Conservation (phyloP, 1,140 invertebrate genomes). For the Neodiprion virginianus region DNA sequence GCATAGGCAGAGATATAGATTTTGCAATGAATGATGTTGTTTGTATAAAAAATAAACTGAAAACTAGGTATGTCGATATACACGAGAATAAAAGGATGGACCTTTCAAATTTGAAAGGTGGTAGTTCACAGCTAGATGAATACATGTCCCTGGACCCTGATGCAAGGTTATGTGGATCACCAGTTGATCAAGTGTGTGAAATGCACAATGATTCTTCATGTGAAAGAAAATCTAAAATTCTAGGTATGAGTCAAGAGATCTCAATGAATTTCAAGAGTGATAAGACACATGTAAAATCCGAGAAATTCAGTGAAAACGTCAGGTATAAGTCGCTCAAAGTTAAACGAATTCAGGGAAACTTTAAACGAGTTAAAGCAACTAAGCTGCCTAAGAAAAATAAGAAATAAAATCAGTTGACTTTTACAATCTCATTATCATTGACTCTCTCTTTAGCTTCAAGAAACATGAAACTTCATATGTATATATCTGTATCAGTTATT, state of each 20-base stretch:
- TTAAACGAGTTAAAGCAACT: slow-evolving; percentile 48
- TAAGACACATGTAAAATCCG: not conserved
- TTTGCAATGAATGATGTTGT: slow-evolving; percentile 20
- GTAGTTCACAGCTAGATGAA: not conserved
- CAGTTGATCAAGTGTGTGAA: not conserved
- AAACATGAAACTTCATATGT: too few species aligned
- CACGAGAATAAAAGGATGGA: not conserved
- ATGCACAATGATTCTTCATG: not conserved
- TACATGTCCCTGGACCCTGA: not conserved
- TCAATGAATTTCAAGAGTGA: slow-evolving; percentile 15
- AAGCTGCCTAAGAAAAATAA: slow-evolving; percentile 43
- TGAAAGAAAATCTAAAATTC: not conserved
- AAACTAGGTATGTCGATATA: slow-evolving; percentile 23
- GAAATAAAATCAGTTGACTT: slow-evolving; percentile 27
- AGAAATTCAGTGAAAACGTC: slow-evolving; percentile 23
- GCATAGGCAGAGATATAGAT: slow-evolving; percentile 25
- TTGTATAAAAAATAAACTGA: slow-evolving; percentile 17
- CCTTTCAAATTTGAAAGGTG: not conserved
- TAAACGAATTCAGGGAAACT: slow-evolving; percentile 49
- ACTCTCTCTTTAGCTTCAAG: too few species aligned
- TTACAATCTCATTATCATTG: too few species aligned
- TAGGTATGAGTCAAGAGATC: slow-evolving; percentile 2
- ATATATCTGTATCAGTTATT: too few species aligned
- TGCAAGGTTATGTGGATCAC: not conserved
- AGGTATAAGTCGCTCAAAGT: slow-evolving; percentile 52